Conservation (phyloP, 2,797 vertebrate species). For the Psittacula echo region DNA sequence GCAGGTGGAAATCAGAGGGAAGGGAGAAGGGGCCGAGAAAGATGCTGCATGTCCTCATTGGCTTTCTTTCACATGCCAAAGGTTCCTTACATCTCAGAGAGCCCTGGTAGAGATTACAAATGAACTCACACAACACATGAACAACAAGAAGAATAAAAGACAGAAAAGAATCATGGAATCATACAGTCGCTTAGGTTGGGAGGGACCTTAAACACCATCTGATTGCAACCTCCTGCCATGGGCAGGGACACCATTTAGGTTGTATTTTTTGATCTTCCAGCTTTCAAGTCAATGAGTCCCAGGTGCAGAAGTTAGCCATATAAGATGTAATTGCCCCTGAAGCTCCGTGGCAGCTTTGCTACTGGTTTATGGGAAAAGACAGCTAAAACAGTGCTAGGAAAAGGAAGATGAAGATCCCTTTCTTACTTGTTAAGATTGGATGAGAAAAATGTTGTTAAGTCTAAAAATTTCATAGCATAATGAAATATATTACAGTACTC, state of each 20-base stretch:
- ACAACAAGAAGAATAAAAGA: background rate
- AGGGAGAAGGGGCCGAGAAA: background rate
- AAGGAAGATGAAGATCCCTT: background rate
- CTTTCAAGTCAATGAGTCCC: background rate
- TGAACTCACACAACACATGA: rapidly evolving
- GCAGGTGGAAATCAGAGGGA: background rate
- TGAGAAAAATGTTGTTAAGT: background rate
- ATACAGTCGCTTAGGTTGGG: background rate
- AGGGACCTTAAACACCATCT: background rate
- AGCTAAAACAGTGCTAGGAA: background rate
- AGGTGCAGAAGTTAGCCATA: background rate
- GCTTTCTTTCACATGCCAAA: background rate
- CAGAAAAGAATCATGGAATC: background rate
- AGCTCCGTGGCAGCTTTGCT: background rate
- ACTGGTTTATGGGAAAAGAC: background rate
- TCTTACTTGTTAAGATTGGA: background rate
- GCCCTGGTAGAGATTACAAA: background rate
- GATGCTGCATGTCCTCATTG: background rate
- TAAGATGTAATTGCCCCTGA: background rate
- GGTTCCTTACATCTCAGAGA: background rate
- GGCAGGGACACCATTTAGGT: background rate
- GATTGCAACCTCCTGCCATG: background rate
- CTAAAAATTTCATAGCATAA: background rate
- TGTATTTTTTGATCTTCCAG: background rate
- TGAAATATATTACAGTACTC: rapidly evolving